Evolutionary conservation across 1,140 invertebrate genomes (phyloP), one percentile per base, ranked within the genome.

Genomic region (Amyelois transitella): DNA sequence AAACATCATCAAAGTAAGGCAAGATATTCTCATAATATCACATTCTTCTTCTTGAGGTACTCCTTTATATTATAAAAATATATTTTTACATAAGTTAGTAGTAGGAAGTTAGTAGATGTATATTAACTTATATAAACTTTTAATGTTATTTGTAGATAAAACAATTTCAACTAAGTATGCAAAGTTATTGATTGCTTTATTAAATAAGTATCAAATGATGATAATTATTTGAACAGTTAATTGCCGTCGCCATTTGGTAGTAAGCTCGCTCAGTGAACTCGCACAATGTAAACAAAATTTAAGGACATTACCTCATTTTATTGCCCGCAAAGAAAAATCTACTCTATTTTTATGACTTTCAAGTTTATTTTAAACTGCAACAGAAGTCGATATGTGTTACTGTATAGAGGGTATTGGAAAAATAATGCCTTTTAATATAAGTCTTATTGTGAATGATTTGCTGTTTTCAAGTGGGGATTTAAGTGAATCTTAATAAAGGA

Each of bases 351-450:
- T 6, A 25, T n/a, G 4, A 1, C 1, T 0, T 2, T 58, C 62
- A 51, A 58, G 60, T 59, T 25, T 14, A 52, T n/a, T 45, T 55
- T 69, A 4, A 12, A 12, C n/a, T 32, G 38, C 10, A 1, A 12
- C 14, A 6, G 7, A 2, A 22, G 50, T 18, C 28, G 43, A 60
- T 66, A 69, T 56, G 64, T 63, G 58, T 62, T 70, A 66, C 59
- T n/a, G 60, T 49, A 58, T 55, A 67, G 62, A 60, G n/a, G n/a
- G 62, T 72, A 62, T 38, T 67, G 60, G 58, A 69, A 73, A 77
- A 74, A 64, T 69, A 70, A 79, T 75, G 69, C 67, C 32, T 38
- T 66, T 72, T 71, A 66, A 75, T 75, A 69, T 65, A 53, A 55
- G 60, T 64, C 62, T 53, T 64, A 65, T 62, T 67, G 68, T 69